Base-by-base conservation (phyloP, 2,113 vertebrate species). In the Atrichornis clamosus region DNA sequence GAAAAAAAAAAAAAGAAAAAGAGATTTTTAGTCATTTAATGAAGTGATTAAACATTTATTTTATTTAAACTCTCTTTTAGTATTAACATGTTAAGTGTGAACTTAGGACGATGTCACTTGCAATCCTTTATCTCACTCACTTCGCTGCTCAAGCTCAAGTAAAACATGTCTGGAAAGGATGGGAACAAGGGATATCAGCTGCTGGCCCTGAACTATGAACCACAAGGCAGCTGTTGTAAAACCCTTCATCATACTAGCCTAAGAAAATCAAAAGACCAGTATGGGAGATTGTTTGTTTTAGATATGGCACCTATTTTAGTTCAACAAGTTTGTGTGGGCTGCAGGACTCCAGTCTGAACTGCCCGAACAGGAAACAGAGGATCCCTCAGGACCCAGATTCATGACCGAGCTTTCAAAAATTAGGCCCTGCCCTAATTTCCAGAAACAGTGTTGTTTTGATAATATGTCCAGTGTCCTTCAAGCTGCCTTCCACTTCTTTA, bases 361-460 rank as follows among this genome's bases (percentile, higher is more conserved):
- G 55, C 23, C 49, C 0, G 0, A 82, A 90, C 58, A 64, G 64
- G 68, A 91, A 70, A 89, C 1, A 8, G 55, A 94, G 49, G 3
- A n/a, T 83, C 47, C 56, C 64, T 84, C 63, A 37, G 62, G 75
- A 81, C 14, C 13, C 35, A 80, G 46, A 75, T 81, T 74, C 68
- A 69, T 50, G 88, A 83, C 47, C 18, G 39, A 67, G 41, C 23
- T 74, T 86, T 84, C 68, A 84, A 87, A 93, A 91, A 39, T 23
- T 52, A 47, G 39, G 47, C 42, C 15, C 42, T 79, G 69, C 47
- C 63, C 55, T 77, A 12, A 55, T 63, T 87, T 93, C 35, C 75
- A 96, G 87, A 87, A 93, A 50, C 53, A 62, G 27, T 65, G n/a
- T 81, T 91, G 11, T 82, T 96, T 91, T 93, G 41, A 50, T 82